A percentile compares a stretch with the other conserved stretches of the same genome.
These are phyloP conservation scores for Mola mola DNA, from an alignment of 2,113 vertebrate species.

Conservation along the genomic window DNA sequence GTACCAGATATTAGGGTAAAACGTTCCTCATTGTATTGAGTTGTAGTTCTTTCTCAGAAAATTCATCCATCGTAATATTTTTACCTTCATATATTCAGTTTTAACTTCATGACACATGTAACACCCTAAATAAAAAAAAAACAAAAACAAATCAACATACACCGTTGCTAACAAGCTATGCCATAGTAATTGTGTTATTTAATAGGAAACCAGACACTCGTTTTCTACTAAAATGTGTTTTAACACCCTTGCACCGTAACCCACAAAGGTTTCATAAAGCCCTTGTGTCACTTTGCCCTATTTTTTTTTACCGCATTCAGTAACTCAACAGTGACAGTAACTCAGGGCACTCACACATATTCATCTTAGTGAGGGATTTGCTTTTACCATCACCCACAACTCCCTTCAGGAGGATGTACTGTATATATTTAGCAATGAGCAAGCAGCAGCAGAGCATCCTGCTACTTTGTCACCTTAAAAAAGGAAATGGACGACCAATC, in stretches of 20 bases:
- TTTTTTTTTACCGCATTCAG: no score
- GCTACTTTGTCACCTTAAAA: no score
- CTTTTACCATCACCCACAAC: neutral
- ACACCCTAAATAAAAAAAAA: no score
- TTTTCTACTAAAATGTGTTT: conserved; percentile 34
- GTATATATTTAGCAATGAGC: neutral
- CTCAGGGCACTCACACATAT: neutral
- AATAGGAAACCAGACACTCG: conserved; percentile 48
- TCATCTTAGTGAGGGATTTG: neutral
- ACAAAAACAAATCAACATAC: no score
- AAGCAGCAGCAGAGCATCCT: no score
- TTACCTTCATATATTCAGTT: neutral
- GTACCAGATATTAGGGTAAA: neutral
- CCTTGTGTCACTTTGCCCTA: rapidly evolving
- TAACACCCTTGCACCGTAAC: conserved; percentile 67
- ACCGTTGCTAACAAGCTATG: no score
- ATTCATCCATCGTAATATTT: neutral
- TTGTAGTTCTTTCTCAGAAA: no score
- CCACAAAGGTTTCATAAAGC: conserved; percentile 56
- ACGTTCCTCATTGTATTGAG: no score
- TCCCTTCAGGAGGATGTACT: conserved; percentile 3
- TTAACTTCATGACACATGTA: no score
- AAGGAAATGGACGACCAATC: no score
- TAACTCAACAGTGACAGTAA: neutral
- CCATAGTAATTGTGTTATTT: conserved; percentile 36